Evolutionary conservation across 2,888 invertebrate species (phyloP), one percentile per base, ranked within the genome.

Genomic region (Tetranychus piercei): DNA sequence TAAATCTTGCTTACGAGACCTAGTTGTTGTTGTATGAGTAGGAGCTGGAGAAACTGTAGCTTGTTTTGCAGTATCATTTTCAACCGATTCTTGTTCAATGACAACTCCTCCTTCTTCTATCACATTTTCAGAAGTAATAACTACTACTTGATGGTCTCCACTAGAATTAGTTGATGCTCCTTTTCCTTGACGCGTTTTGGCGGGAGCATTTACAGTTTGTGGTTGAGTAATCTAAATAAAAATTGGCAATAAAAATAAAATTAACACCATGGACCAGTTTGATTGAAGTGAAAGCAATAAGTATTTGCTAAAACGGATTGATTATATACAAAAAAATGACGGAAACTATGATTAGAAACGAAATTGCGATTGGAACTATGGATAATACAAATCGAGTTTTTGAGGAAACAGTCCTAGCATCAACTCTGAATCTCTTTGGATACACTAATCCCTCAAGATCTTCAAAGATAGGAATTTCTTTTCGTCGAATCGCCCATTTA

Each of bases 1-100:
- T 18, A 75, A 74, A 34, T 74, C 75, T 44, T 75, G 76, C 20
- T 74, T 73, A 23, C 76, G 73, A 22, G 73, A 44, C 44, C 76
- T 64, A 22, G 75, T 67, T 22, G 18, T 67, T 22, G 18, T 22
- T 44, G 34, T 34, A 34, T 71, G 65, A 3, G 69, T 65, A 9
- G 44, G 44, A 45, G 23, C 23, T 65, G 75, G 18, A 22, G 75
- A 15, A 44, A 15, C 64, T 43, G 23, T 22, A 23, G n/a, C 15
- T 73, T n/a, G 69, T 69, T 43, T 15, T 44, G 18, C 34, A 5
- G 34, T 15, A 72, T 71, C 71, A 22, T 73, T 44, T 23, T 73
- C 43, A 73, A 34, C 34, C 5, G 73, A 18, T 20, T 22, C 73
- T 73, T 73, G 73, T 22, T 64, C 73, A 8, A 64, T 43, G 8